Conservation (phyloP, 2,113 vertebrate species). For the Brachirus orientalis region DNA sequence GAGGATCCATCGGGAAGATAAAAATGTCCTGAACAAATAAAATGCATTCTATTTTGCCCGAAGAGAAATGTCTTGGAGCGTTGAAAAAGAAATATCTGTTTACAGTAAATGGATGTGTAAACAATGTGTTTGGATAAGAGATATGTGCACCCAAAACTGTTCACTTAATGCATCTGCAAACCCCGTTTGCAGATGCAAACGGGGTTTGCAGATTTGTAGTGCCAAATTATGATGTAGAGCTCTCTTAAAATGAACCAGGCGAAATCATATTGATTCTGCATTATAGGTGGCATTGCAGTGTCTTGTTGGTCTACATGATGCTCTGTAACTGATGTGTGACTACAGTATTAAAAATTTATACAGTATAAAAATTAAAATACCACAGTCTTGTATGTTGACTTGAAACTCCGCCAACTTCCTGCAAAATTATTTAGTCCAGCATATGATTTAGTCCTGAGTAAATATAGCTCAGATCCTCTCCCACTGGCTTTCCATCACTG, state of each 20-base stretch:
- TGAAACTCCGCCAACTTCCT: conserved; percentile 15
- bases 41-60: fast-evolving
- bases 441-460: conserved; percentile 43
- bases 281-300: background rate
- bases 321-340: background rate
- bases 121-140: background rate
- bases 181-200: too few relatives aligned
- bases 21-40: conserved; percentile 31
- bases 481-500: conserved; percentile 15
- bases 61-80: conserved; percentile 7
- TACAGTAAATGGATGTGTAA: background rate
- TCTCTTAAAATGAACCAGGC: too few relatives aligned
- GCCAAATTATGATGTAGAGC: background rate
- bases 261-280: background rate
- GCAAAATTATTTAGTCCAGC: conserved; percentile 42
- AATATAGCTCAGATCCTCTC: conserved; percentile 47
- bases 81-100: background rate
- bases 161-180: background rate
- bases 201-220: too few relatives aligned
- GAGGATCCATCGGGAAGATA: conserved; percentile 27
- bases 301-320: too few relatives aligned
- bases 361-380: too few relatives aligned
- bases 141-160: background rate
- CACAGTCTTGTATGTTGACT: conserved; percentile 18
- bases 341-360: background rate